Conservation (phyloP, 37 sponge, comb jelly and placozoan genomes). For the Ianthella basta region DNA sequence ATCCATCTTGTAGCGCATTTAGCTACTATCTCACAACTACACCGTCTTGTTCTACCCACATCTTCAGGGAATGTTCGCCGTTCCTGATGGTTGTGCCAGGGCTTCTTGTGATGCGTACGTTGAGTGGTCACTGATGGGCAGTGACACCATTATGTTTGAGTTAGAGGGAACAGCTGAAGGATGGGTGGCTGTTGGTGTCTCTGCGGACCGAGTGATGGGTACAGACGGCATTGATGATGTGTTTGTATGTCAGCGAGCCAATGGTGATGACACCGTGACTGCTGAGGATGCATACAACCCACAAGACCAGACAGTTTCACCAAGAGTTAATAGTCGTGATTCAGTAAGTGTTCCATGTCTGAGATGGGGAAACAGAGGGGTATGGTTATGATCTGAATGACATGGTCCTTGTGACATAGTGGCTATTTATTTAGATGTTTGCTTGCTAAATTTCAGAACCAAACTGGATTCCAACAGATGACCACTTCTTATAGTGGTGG, state of each 20-base stretch:
- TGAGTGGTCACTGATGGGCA: not conserved
- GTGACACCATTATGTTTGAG: not conserved
- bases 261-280: not conserved
- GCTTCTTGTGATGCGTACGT: not conserved
- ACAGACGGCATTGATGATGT: constrained; percentile 28
- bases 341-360: not conserved
- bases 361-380: not conserved
- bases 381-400: not conserved
- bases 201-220: constrained; percentile 29
- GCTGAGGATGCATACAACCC: constrained; percentile 1
- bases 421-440: not conserved
- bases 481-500: not conserved
- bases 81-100: constrained; percentile 34
- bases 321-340: not conserved
- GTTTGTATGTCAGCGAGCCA: not conserved
- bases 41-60: too few relatives aligned
- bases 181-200: constrained; percentile 13
- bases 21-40: too few relatives aligned
- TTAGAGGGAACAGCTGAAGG: not conserved
- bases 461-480: not conserved
- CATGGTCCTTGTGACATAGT: not conserved
- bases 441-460: not conserved
- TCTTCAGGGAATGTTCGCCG: not conserved
- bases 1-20: too few relatives aligned
- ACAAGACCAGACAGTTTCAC: too few relatives aligned